Evolutionary conservation across 2,797 vertebrate species (phyloP), one percentile per base, ranked within the genome.

Genomic region (Coendou prehensilis): DNA sequence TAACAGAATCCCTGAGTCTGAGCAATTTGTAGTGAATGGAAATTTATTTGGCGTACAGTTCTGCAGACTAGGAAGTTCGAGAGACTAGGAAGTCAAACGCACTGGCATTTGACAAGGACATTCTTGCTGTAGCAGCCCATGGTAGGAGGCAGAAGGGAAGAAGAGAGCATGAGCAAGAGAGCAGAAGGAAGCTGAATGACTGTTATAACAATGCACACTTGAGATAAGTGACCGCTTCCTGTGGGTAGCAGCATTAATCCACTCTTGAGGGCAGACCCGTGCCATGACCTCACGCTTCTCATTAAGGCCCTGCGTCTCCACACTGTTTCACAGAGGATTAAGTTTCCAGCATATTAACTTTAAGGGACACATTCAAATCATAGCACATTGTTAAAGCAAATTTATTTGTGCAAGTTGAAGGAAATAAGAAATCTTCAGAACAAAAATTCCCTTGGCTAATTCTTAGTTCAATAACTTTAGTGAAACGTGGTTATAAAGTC

Each of bases 351-450:
- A 50, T n/a, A 45, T 82, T 59, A 52, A 14, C 45, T 67, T 50
- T 6, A 28, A 64, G 45, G 20, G 22, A 57, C 33, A 54, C 33
- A 64, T 85, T 52, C 61, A 85, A 45, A 23, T 47, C 61, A 86
- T 9, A 26, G 11, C 7, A 71, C 76, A 78, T 52, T 91, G 33
- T 22, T 54, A 57, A 91, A 93, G 61, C 91, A 88, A 93, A 78
- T n/a, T 50, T 61, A 80, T 69, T 71, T 85, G 9, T 64, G 71
- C n/a, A 54, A 95, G 30, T 75, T 87, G 54, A 92, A 96, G 50
- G 67, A 88, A 52, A 61, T 50, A 83, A 86, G 69, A 37, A 76
- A 76, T 69, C 22, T 22, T 90, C 15, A 79, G 30, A 13, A 61
- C 37, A n/a, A 93, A 85, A 94, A 79, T 75, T 87, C 78, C 84